These are phyloP conservation scores for Harpagoxenus sublaevis DNA, from an alignment of 2,888 invertebrate genomes.

Conservation along the genomic window DNA sequence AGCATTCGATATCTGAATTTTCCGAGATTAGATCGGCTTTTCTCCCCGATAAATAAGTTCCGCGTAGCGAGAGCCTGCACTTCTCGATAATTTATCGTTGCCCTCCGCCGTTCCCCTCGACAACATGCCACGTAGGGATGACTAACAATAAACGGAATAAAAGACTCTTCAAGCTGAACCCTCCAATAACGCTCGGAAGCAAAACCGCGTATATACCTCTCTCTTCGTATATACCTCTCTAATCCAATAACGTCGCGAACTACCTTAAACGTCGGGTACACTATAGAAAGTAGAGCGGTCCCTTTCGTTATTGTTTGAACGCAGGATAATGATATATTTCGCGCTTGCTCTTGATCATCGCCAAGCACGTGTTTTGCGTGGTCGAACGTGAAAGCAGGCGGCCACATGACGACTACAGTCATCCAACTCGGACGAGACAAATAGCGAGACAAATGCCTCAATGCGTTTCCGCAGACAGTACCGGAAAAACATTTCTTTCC, in stretches of 20 bases:
- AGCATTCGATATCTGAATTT: slow-evolving; percentile 5
- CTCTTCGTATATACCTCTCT: slow-evolving; percentile 11
- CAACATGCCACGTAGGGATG: slow-evolving; percentile 4
- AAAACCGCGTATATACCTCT: background rate
- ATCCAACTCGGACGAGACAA: slow-evolving; percentile 28
- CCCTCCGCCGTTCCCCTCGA: background rate
- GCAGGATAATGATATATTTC: slow-evolving; percentile 44
- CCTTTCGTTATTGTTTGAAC: slow-evolving; percentile 52
- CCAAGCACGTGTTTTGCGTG: slow-evolving; percentile 28
- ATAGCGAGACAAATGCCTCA: background rate
- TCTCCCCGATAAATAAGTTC: background rate
- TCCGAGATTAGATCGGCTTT: slow-evolving; percentile 16
- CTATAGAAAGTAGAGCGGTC: slow-evolving; percentile 50
- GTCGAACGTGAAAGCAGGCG: slow-evolving; percentile 35
- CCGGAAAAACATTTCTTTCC: background rate
- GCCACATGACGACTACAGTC: slow-evolving; percentile 29
- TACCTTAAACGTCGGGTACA: slow-evolving; percentile 28
- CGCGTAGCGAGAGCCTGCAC: slow-evolving; percentile 11
- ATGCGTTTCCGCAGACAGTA: background rate
- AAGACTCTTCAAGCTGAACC: slow-evolving; percentile 10
- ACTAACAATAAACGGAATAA: background rate
- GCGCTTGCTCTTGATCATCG: slow-evolving; percentile 9
- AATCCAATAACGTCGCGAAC: slow-evolving; percentile 29
- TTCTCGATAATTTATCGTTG: background rate
- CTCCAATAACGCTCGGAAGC: slow-evolving; percentile 17